phyloP scores from a whole-genome alignment of 2,888 invertebrate species.

The Drosophila dives region DNA sequence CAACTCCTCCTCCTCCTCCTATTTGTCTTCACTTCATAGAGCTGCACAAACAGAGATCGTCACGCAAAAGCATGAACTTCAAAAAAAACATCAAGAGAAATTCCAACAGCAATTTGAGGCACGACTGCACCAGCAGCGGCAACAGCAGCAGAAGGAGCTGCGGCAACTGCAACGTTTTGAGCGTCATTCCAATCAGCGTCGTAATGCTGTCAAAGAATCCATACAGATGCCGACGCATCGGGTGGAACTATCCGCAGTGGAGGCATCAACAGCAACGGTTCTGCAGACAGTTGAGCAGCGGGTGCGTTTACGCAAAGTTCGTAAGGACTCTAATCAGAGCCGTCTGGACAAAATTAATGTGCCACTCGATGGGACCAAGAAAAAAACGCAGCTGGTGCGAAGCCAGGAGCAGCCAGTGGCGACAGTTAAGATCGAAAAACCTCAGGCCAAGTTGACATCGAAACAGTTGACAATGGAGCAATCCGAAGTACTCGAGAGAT shows the following conservation, averaged over 20 bases:
- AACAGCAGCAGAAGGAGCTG: not conserved
- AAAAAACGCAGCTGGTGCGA: not conserved
- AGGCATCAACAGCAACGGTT: constrained; percentile 40
- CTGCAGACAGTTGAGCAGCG: not conserved
- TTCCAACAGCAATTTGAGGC: not conserved
- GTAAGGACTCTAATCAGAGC: constrained; percentile 25
- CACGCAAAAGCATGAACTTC: not conserved
- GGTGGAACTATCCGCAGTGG: constrained; percentile 43
- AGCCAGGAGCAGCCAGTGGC: not conserved
- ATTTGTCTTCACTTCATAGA: constrained; percentile 23
- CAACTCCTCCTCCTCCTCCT: constrained; percentile 18
- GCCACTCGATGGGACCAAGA: not conserved
- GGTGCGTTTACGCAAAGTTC: constrained; percentile 12
- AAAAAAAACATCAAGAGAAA: not conserved
- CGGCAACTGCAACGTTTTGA: not conserved
- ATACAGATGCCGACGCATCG: constrained; percentile 13
- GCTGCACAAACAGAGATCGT: not conserved
- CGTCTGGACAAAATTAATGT: constrained; percentile 2
- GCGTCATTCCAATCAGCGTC: not conserved
- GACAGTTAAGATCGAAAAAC: not conserved
- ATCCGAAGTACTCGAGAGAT: not conserved
- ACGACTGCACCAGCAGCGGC: constrained; percentile 1
- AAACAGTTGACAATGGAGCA: not conserved
- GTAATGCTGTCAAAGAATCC: not conserved
- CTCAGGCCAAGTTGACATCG: not conserved